Evolutionary conservation across 1,140 invertebrate species (phyloP).

Genomic region (Drosophila takahashii): DNA sequence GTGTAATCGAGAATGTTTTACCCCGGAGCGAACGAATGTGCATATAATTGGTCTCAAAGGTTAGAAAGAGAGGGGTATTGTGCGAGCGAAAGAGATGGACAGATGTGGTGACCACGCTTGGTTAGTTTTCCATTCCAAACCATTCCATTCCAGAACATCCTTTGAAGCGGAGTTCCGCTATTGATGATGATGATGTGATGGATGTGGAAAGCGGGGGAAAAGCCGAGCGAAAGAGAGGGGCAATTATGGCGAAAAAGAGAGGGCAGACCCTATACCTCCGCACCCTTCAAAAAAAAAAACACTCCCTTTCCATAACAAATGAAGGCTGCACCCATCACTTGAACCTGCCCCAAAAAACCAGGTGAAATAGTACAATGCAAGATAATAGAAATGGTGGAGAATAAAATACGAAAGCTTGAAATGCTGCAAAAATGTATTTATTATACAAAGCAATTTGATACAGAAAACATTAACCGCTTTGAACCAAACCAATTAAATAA

Average conservation of each 20-base stretch:
- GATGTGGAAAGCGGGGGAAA: slow-evolving; percentile 7
- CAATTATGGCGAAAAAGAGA: background rate
- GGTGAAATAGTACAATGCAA: slow-evolving; percentile 5
- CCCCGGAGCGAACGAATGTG: slow-evolving; percentile 9
- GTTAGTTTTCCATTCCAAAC: slow-evolving; percentile 15
- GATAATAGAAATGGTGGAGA: background rate
- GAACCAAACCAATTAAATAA: background rate
- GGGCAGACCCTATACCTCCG: slow-evolving; percentile 2
- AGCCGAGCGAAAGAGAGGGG: background rate
- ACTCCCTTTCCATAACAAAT: slow-evolving; percentile 13
- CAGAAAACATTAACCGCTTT: background rate
- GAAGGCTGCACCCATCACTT: slow-evolving; percentile 20
- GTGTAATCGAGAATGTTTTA: slow-evolving; percentile 12
- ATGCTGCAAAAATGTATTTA: background rate
- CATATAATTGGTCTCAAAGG: slow-evolving; percentile 13
- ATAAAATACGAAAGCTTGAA: background rate
- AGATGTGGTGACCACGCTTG: slow-evolving; percentile 13
- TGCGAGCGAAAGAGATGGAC: background rate
- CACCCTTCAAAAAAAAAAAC: slow-evolving; percentile 1
- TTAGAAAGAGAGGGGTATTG: background rate
- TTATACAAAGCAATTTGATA: background rate
- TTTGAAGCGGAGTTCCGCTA: slow-evolving; percentile 33
- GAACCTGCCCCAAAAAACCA: slow-evolving; percentile 18
- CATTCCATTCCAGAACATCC: slow-evolving; percentile 11
- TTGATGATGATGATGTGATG: slow-evolving; percentile 7